Base-by-base conservation (phyloP, 2,797 vertebrate species). In the Poecilia gillii region DNA sequence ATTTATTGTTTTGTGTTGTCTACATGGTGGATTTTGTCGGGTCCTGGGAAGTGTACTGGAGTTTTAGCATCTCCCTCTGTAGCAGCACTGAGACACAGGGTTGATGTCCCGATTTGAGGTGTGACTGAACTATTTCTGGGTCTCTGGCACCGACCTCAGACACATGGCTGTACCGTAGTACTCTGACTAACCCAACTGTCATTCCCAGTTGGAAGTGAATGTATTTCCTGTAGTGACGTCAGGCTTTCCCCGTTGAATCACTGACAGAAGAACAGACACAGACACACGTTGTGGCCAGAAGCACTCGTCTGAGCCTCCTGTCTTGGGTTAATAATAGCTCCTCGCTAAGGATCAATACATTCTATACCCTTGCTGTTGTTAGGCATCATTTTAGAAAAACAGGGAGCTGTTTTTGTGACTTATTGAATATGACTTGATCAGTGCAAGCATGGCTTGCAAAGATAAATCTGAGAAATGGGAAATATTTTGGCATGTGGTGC, bases 181-280 rank as follows among this genome's bases (percentile, higher is more conserved):
- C 74, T 81, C 86, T 90, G 87, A 91, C 83, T 84, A 79, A 91
- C 87, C 55, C 81, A 78, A 71, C 83, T 88, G 85, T 92, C 85
- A 77, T 73, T 76, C 88, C 84, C 89, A 87, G 84, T 89, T 89
- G 92, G 85, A 89, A 39, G 77, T 77, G 53, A 92, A 84, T 76
- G 83, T 86, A 85, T 88, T 85, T 88, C 81, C 83, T 82, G 31
- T 76, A 0, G 51, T 87, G 83, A 92, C 77, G 78, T 91, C 84
- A 88, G 90, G 90, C 86, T 75, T 90, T 86, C 81, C 89, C 90
- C 62, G 20, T 25, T 90, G 84, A 91, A 86, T 91, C 90, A 91
- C 2, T 36, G 51, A 74, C 66, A 64, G 28, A 55, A 76, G 14
- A 59, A 79, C 55, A 84, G 64, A 74, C 62, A 41, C 41, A 41